phyloP scores from a whole-genome alignment of 2,888 invertebrate genomes.

The Deilephila elpenor region DNA sequence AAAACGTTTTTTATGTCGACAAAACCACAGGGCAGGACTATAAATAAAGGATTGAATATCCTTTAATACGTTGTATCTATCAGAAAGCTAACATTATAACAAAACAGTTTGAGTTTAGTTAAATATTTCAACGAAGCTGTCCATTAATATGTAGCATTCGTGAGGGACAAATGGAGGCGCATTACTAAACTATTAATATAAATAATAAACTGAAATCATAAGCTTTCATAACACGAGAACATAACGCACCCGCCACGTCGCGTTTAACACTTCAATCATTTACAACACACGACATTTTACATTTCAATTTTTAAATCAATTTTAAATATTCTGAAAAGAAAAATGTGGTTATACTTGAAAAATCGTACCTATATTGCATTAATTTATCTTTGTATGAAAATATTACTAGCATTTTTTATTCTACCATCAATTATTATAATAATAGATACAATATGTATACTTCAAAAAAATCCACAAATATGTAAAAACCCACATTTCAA shows the following conservation, averaged over 20 bases:
- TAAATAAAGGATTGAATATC: background rate
- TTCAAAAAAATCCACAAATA: background rate
- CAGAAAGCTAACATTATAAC: background rate
- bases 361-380: too few relatives aligned
- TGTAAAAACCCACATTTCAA: too few relatives aligned
- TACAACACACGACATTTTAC: slow-evolving; percentile 7
- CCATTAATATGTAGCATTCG: slow-evolving; percentile 25
- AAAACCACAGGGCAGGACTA: background rate
- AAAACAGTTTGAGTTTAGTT: background rate
- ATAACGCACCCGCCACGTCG: slow-evolving; percentile 44
- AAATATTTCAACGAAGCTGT: slow-evolving; percentile 5
- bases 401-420: too few relatives aligned
- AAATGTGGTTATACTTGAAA: too few relatives aligned
- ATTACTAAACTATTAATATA: slow-evolving; percentile 58
- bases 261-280: slow-evolving; percentile 24
- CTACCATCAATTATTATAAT: too few relatives aligned
- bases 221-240: slow-evolving; percentile 53
- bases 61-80: background rate
- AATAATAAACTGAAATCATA: slow-evolving; percentile 52
- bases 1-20: too few relatives aligned
- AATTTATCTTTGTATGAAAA: too few relatives aligned
- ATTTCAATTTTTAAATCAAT: background rate
- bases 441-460: too few relatives aligned
- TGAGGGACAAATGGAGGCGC: slow-evolving; percentile 55
- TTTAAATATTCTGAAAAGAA: background rate